Evolutionary conservation across 2,113 vertebrate genomes (phyloP), one percentile per base, ranked within the genome.

Genomic region (Microtus oregoni): DNA sequence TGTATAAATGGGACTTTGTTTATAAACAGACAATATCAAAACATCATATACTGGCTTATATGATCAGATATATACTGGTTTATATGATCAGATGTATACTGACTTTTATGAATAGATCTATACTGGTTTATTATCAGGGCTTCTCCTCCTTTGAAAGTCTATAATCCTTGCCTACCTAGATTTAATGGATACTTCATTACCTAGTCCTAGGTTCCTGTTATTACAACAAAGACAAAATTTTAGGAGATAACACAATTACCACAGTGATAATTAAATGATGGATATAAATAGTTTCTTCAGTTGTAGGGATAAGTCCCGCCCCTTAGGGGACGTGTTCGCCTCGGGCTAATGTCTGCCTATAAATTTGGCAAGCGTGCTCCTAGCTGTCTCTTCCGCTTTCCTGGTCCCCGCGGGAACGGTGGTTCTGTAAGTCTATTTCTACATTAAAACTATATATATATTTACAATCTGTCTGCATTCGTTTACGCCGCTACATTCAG

Each of bases 1-100:
- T 77, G 38, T 96, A n/a, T 50, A 92, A 94, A 70, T 86, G 30
- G 65, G n/a, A 92, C 10, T 72, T 47, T 76, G 61, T 86, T 91
- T 76, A 87, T 92, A 93, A 94, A 82, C 11, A 67, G 44, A 82
- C 85, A 35, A 83, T 19, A 78, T 50, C 3, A 17, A 91, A 95
- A 76, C 55, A 96, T 83, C 35, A 26, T 83, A 70, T 65, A 22
- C 55, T 73, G 38, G 32, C 32, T 76, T 93, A 70, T 75, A 55
- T 12, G 12, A 78, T 63, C 55, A 94, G 9, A 75, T 72, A 26
- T 89, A 68, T 55, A 22, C 63, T 76, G n/a, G 32, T 32, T 76
- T 93, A 68, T 76, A 55, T 70, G 15, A 96, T 83, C 26, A 85
- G 63, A 67, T 67, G 4, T 65, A 65, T 65, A 65, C 63, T 65